A percentile compares a stretch with the other conserved stretches of the same genome.
Conservation (phyloP, 2,888 invertebrate genomes). For the Pristionchus arcanus region DNA sequence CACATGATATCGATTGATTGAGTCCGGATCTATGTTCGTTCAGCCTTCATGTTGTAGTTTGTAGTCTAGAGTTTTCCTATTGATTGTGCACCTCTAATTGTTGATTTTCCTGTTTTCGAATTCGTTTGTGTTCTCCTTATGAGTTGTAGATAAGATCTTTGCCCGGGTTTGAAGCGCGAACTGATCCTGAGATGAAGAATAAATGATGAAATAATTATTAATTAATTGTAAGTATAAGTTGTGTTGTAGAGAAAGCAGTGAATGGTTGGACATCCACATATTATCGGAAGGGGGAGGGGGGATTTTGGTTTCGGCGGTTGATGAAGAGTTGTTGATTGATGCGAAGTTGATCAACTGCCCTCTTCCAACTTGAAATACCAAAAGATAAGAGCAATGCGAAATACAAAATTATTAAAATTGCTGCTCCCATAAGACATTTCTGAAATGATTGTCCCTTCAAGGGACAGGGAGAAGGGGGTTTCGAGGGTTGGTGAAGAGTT, state of each 20-base stretch:
- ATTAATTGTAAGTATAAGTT: neutral
- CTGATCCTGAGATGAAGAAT: conserved; percentile 36
- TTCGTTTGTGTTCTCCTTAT: neutral
- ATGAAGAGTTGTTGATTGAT: no score
- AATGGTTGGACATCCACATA: neutral
- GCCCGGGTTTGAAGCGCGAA: neutral
- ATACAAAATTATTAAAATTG: no score
- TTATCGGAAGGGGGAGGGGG: neutral
- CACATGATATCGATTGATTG: conserved; percentile 59
- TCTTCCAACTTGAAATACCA: no score
- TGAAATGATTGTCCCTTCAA: no score
- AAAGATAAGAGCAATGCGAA: no score
- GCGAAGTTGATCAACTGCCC: no score
- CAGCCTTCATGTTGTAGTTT: neutral
- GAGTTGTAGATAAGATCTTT: conserved; percentile 32
- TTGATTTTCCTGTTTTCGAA: no score
- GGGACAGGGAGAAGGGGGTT: neutral
- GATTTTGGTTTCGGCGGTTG: no score
- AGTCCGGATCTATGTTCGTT: no score
- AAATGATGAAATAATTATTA: no score
- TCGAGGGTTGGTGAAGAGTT: no score
- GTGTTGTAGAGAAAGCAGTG: neutral
- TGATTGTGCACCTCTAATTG: neutral
- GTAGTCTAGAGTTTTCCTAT: neutral
- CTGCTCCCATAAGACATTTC: no score